Evolutionary conservation across 2,888 invertebrate genomes (phyloP), one percentile per base, ranked within the genome.

Genomic region (Lithophane socia): DNA sequence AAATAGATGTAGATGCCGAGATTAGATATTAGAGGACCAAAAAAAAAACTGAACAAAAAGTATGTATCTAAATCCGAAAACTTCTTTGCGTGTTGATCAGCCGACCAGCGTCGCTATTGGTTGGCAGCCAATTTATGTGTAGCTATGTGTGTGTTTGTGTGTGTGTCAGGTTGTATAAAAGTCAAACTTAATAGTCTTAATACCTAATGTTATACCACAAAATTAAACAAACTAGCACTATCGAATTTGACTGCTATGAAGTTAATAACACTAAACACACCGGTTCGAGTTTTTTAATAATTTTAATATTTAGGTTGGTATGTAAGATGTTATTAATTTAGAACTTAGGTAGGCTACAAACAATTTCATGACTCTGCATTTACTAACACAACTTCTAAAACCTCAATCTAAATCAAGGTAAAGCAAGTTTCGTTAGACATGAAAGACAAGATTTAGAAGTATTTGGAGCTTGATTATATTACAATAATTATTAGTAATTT

Each of bases 361-460:
- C 3, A 16, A 16, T 65, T 49, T 42, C n/a, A 47, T 10, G 71
- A 70, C 44, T 73, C 9, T 2, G 54, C n/a, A 71, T 56, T 54
- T 49, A 63, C 0, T 8, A 13, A 12, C 13, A 42, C n/a, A 7
- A 58, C 52, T 21, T 44, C 13, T 16, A 42, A 49, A 63, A 49
- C 8, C 44, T 21, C 24, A 47, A 37, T 47, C 66, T n/a, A 37
- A 52, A 58, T 49, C 42, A 52, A 75, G 66, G n/a, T 49, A 67
- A 63, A 76, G n/a, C 64, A 29, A 58, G 77, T 80, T 80, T 65
- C 64, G 60, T n/a, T 54, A 82, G 9, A 29, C 47, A 24, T 24
- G n/a, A 13, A 60, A 47, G 2, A 13, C 52, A 4, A 29, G 7
- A 13, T 78, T 63, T 49, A 24, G n/a, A 37, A 13, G 18, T n/a